Conservation (phyloP, 1,140 invertebrate genomes). For the Aphelinus certus region DNA sequence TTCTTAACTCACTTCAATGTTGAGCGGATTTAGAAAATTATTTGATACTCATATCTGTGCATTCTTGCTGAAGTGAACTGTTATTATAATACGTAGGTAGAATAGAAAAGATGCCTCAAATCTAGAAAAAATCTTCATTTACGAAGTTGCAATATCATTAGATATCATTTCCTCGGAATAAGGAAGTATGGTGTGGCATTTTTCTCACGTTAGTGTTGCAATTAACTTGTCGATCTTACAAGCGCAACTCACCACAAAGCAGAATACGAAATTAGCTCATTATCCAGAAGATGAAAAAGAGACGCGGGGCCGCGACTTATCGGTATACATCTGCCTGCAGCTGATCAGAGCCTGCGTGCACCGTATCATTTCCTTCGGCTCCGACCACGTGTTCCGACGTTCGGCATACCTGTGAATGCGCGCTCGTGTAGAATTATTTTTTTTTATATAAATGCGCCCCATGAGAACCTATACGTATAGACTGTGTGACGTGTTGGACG, state of each 20-base stretch:
- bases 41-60: too few relatives aligned
- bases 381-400: background rate
- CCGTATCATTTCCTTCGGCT: slow-evolving; percentile 31
- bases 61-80: too few relatives aligned
- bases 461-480: too few relatives aligned
- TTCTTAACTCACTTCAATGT: too few relatives aligned
- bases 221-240: background rate
- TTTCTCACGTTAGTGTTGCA: slow-evolving; percentile 18
- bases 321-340: slow-evolving; percentile 29
- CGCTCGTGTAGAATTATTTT: too few relatives aligned
- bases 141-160: background rate
- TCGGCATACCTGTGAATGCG: too few relatives aligned
- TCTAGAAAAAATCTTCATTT: too few relatives aligned
- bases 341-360: background rate
- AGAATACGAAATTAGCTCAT: slow-evolving; percentile 13
- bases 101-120: too few relatives aligned
- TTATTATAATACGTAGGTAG: too few relatives aligned
- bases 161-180: slow-evolving; percentile 16
- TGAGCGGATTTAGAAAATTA: too few relatives aligned
- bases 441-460: too few relatives aligned
- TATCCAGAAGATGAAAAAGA: background rate
- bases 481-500: too few relatives aligned
- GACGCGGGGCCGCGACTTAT: slow-evolving; percentile 22
- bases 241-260: slow-evolving; percentile 4
- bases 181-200: slow-evolving; percentile 15